Evolutionary conservation across 2,888 invertebrate genomes (phyloP), one percentile per base, ranked within the genome.

Genomic region (Invenusta paracnida): DNA sequence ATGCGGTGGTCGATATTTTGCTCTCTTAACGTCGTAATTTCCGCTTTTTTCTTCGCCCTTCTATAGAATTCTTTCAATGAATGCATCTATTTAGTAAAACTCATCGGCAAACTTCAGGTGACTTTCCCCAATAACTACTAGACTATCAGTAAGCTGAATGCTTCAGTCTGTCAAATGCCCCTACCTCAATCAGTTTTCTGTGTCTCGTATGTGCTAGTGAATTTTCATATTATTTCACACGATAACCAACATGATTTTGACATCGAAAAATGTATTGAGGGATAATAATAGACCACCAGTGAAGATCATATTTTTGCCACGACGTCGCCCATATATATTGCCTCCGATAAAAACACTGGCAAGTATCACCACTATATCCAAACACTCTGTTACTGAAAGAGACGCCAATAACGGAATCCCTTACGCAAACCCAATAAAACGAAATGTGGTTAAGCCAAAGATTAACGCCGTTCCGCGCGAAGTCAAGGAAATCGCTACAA

Each of bases 231-330:
- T n/a, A n/a, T n/a, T n/a, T n/a, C n/a, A n/a, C n/a, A n/a, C n/a
- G n/a, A n/a, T n/a, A 73, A 73, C 23, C 23, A 73, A n/a, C 5
- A 73, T 73, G 73, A 73, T 73, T 73, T 73, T 73, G 27, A 73
- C 23, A 23, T 13, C 73, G 2, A 73, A 73, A 73, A 23, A 23
- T 73, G 73, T 73, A 13, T 73, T 23, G 2, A 23, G 5, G 23
- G n/a, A n/a, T n/a, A 73, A 73, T 13, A 23, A 73, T 23, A 73
- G 25, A 2, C 11, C 2, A 73, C 23, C 73, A 23, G 25, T 73
- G 2, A 73, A 73, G 25, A 23, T 73, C 11, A n/a, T 73, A 73
- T 73, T 73, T 73, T 25, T 73, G 17, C 73, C 73, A n/a, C 73
- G 73, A 2, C 73, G 73, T 2, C 17, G 73, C 5, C 73, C 73